Conservation (phyloP, 2,113 vertebrate genomes). For the Pygoscelis adeliae region DNA sequence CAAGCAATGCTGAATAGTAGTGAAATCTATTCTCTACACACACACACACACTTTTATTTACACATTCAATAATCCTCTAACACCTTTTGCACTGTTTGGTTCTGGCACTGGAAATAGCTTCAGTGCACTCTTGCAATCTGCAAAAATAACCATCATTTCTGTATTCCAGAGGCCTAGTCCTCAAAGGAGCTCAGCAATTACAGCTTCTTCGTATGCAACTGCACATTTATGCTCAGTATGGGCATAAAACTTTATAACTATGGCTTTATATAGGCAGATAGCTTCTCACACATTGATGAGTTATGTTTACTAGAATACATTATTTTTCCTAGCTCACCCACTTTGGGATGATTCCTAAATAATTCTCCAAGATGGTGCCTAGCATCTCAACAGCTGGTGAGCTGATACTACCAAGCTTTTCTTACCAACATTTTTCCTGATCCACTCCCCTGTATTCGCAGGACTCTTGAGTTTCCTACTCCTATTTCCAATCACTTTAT, state of each 20-base stretch:
- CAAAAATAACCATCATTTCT: background rate
- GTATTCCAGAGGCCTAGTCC: background rate
- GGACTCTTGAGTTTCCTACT: background rate
- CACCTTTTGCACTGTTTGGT: fast-evolving
- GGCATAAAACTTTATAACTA: background rate
- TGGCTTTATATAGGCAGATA: background rate
- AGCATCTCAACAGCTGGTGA: background rate
- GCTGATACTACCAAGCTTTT: background rate
- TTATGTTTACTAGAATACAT: background rate
- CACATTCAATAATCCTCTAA: background rate
- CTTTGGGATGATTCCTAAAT: background rate
- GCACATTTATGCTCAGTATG: background rate
- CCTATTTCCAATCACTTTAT: background rate
- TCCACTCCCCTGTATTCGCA: background rate
- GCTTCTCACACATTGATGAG: background rate
- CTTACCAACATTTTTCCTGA: background rate
- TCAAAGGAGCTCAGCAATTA: background rate
- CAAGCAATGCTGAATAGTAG: background rate
- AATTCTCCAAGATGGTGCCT: background rate
- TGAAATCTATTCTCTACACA: background rate
- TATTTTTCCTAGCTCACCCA: background rate
- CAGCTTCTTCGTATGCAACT: background rate
- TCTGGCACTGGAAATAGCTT: background rate
- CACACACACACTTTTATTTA: background rate
- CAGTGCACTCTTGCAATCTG: background rate